A percentile compares a stretch with the other conserved stretches of the same genome.
Conservation (phyloP, 2,113 vertebrate genomes). For the Zosterops japonicus region DNA sequence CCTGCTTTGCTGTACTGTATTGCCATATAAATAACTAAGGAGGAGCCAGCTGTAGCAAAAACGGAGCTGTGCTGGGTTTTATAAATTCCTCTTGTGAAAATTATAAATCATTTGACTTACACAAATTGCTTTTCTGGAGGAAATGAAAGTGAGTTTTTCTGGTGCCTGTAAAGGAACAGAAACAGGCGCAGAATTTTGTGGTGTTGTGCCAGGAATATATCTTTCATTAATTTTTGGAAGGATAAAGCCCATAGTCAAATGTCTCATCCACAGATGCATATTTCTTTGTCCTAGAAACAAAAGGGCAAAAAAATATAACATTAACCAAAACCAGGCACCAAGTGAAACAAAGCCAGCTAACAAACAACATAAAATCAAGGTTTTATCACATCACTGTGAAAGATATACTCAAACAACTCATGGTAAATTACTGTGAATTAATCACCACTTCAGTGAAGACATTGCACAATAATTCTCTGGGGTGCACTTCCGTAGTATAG, state of each 20-base stretch:
- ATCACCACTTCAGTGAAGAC: slow-evolving; percentile 5
- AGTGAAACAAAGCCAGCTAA: not conserved
- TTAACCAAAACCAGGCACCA: not conserved
- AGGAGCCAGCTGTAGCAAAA: slow-evolving; percentile 32
- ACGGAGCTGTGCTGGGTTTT: not conserved
- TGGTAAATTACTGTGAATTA: slow-evolving; percentile 29
- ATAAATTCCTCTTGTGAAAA: slow-evolving; percentile 18
- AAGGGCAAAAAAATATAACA: not conserved
- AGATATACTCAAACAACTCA: not conserved
- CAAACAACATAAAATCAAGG: not conserved
- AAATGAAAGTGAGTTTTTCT: not conserved
- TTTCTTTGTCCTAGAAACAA: not conserved
- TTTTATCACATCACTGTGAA: not conserved
- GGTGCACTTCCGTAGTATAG: not conserved
- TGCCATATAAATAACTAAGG: slow-evolving; percentile 47
- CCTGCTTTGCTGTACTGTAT: not conserved
- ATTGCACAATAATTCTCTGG: not conserved
- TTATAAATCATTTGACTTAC: slow-evolving; percentile 17
- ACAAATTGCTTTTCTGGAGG: not conserved
- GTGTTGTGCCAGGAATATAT: not conserved
- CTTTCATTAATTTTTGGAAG: not conserved
- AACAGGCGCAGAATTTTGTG: not conserved
- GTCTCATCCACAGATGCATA: not conserved
- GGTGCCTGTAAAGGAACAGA: not conserved
- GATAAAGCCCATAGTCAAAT: not conserved